Evolutionary conservation across 2,888 invertebrate genomes (phyloP).

Genomic region (Apocheima hispidaria): DNA sequence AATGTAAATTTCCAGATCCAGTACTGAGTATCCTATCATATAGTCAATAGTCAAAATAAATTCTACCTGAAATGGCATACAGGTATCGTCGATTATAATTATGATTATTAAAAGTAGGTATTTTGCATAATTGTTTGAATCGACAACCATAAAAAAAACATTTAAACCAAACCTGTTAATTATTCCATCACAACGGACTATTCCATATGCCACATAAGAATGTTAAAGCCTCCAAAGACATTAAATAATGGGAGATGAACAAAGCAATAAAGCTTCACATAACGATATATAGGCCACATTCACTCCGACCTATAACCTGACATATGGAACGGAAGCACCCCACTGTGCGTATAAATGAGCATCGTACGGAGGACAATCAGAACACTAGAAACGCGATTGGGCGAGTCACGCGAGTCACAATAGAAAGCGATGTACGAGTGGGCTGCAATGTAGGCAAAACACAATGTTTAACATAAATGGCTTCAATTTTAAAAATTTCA

Average conservation of each 20-base stretch:
- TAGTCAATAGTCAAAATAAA: too few species aligned
- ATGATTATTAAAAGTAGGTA: too few species aligned
- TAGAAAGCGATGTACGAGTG: conserved; percentile 8
- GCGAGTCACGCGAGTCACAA: conserved; percentile 25
- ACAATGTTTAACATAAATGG: neutral
- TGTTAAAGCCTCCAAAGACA: neutral
- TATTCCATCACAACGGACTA: neutral
- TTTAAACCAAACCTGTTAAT: too few species aligned
- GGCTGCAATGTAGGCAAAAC: conserved; percentile 18
- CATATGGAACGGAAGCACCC: conserved; percentile 24
- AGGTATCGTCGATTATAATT: too few species aligned
- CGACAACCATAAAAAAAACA: too few species aligned
- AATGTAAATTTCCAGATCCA: too few species aligned
- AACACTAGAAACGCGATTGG: conserved; percentile 23
- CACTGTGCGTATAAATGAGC: conserved; percentile 22
- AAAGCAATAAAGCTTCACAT: conserved; percentile 3
- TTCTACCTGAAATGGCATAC: too few species aligned
- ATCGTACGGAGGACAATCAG: conserved; percentile 22
- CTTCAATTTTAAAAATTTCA: neutral
- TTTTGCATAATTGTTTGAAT: too few species aligned
- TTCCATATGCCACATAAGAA: neutral
- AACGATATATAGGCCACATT: conserved; percentile 15
- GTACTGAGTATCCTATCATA: too few species aligned
- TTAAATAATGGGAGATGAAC: neutral
- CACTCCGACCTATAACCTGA: conserved; percentile 5